Evolutionary conservation across 2,888 invertebrate species (phyloP).

Genomic region (Phania funesta): DNA sequence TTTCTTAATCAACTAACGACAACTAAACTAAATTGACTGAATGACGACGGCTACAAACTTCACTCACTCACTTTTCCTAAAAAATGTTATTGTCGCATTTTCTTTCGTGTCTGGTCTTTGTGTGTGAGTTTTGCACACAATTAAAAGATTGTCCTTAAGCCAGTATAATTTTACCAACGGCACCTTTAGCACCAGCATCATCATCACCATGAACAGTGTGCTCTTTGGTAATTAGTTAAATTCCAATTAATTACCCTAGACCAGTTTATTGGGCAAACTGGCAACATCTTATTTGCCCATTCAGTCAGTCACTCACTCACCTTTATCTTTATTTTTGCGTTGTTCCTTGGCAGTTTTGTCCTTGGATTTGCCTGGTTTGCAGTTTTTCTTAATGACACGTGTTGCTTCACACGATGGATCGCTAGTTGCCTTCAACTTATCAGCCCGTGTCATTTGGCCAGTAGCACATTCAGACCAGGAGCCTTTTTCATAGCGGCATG

Average conservation of each 20-base stretch:
- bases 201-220: not conserved
- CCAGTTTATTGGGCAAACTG: not conserved
- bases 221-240: conserved; percentile 5
- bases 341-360: conserved; percentile 80
- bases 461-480: conserved; percentile 92
- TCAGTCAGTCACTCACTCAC: conserved; percentile 83
- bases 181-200: not conserved
- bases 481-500: conserved; percentile 94
- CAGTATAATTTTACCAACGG: not conserved
- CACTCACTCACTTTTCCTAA: not conserved
- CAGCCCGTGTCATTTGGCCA: conserved; percentile 90
- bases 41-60: not conserved
- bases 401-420: conserved; percentile 91
- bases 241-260: conserved; percentile 29
- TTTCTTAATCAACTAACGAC: conserved; percentile 17
- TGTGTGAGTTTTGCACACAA: conserved; percentile 17
- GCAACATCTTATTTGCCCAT: not conserved
- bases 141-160: conserved; percentile 41
- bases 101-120: not conserved
- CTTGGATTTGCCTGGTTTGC: conserved; percentile 87
- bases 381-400: conserved; percentile 91
- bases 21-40: not conserved
- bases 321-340: conserved; percentile 82
- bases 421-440: conserved; percentile 90
- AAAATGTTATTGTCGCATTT: not conserved